Evolutionary conservation across 92 coral and sea anemone genomes (phyloP).

Genomic region (Epizoanthus scotinus): DNA sequence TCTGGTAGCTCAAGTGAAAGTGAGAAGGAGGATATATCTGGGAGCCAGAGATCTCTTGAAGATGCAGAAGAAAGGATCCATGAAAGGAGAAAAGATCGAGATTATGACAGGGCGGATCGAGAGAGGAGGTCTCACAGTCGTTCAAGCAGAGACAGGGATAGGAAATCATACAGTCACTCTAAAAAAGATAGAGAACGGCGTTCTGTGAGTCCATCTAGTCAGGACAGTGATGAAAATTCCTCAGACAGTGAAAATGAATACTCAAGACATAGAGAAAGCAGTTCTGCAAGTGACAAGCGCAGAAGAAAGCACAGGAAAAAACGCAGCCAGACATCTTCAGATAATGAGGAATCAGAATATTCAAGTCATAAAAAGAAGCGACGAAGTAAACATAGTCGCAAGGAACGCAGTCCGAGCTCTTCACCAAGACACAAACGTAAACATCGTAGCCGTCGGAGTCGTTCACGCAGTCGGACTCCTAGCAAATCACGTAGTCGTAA

Average conservation of each 20-base stretch:
- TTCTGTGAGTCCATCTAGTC: conserved; percentile 3
- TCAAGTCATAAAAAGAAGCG: conserved; percentile 64
- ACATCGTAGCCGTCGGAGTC: conserved; percentile 65
- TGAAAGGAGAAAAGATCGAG: neutral
- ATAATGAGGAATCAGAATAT: conserved; percentile 38
- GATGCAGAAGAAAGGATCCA: conserved; percentile 22
- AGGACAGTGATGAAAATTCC: neutral
- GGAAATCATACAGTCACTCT: conserved; percentile 12
- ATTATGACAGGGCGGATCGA: neutral
- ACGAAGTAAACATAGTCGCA: conserved; percentile 75
- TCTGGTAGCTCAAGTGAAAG: conserved; percentile 85
- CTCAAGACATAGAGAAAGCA: conserved; percentile 48
- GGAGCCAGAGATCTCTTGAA: conserved; percentile 37
- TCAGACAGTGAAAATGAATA: conserved; percentile 32
- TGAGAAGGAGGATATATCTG: conserved; percentile 49
- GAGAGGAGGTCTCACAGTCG: conserved; percentile 47
- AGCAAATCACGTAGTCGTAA: conserved; percentile 67
- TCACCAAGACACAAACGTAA: conserved; percentile 67
- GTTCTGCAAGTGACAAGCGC: conserved; percentile 46
- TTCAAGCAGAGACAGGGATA: conserved; percentile 28
- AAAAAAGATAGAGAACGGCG: conserved; percentile 10
- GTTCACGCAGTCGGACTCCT: conserved; percentile 69
- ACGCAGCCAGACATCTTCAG: conserved; percentile 45
- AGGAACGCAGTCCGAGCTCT: conserved; percentile 76
- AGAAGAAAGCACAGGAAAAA: conserved; percentile 51